Percentiles rank a stretch among this genome's conserved stretches.
Conservation (phyloP, 2,797 vertebrate genomes). For the Phyllotis vaccarum region DNA sequence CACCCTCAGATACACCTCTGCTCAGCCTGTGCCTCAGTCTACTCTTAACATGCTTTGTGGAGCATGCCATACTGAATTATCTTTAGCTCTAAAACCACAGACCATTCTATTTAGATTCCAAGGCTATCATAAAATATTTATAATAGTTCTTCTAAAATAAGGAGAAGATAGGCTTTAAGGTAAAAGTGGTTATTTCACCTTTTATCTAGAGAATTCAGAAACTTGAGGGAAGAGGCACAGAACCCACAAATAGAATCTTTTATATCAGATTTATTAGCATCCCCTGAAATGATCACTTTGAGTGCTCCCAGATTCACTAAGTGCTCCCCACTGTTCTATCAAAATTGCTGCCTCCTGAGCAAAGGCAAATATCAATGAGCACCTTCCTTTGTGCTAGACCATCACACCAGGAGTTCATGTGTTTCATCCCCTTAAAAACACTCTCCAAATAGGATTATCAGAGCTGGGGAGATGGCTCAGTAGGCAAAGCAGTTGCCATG, state of each 20-base stretch:
- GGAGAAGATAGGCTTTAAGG: conserved; percentile 46
- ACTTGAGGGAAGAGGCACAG: conserved; percentile 1
- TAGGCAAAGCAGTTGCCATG: neutral
- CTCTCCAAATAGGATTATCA: neutral
- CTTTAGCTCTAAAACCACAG: conserved; percentile 12
- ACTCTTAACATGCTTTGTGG: neutral
- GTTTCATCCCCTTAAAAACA: neutral
- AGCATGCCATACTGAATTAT: neutral
- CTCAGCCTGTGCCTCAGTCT: neutral
- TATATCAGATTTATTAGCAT: neutral
- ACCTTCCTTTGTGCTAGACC: neutral
- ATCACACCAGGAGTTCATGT: rapidly evolving
- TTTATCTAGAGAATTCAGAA: conserved; percentile 46
- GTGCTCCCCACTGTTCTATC: neutral
- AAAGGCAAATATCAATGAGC: neutral
- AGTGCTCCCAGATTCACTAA: neutral
- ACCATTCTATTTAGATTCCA: conserved; percentile 11
- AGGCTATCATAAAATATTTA: conserved; percentile 43
- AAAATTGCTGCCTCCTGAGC: neutral
- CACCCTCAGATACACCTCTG: neutral
- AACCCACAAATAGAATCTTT: neutral
- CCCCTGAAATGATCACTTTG: neutral
- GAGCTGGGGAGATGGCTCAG: neutral
- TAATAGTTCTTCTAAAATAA: conserved; percentile 59
- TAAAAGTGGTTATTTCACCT: conserved; percentile 34